A percentile compares a stretch with the other conserved stretches of the same genome.
These are phyloP conservation scores for Macroramphosus scolopax DNA, from an alignment of 2,797 vertebrate species.

Conservation along the genomic window DNA sequence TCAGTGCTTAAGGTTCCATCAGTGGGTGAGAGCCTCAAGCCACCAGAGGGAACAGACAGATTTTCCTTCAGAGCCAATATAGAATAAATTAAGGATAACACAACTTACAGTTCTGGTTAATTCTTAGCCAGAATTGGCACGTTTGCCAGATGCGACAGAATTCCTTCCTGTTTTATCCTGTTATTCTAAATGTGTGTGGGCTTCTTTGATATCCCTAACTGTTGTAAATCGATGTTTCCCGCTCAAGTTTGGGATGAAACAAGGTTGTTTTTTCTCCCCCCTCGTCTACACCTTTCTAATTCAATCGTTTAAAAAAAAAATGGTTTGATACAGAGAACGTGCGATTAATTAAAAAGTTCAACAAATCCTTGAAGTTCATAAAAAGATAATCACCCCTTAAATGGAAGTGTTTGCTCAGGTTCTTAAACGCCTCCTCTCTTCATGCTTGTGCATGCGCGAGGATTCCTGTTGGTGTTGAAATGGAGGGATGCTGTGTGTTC, in stretches of 20 bases:
- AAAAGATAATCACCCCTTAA: constrained; percentile 8
- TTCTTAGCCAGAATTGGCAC: constrained; percentile 8
- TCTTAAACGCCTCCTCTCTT: constrained; percentile 14
- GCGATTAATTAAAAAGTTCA: constrained; percentile 25
- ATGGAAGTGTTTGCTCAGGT: constrained; percentile 41
- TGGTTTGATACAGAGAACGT: constrained; percentile 21
- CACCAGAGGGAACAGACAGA: constrained; percentile 2
- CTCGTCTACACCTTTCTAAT: too few species aligned
- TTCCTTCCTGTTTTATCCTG: constrained; percentile 2
- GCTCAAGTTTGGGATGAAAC: constrained; percentile 13
- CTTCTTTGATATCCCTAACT: constrained; percentile 32
- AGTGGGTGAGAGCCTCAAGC: constrained; percentile 19
- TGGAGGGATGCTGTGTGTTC: too few species aligned
- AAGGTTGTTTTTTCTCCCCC: not conserved
- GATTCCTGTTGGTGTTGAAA: constrained; percentile 1
- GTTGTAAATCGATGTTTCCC: constrained; percentile 16
- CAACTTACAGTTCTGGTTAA: constrained; percentile 1
- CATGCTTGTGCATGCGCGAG: constrained; percentile 4
- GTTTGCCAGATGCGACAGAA: constrained; percentile 4
- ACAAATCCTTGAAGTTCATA: constrained; percentile 24
- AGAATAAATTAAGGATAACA: constrained; percentile 26
- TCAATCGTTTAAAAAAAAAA: not conserved
- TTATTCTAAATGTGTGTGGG: constrained; percentile 15
- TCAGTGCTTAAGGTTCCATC: constrained; percentile 24
- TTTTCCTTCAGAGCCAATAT: constrained; percentile 12